Evolutionary conservation across 2,797 vertebrate genomes (phyloP), one percentile per base, ranked within the genome.

Genomic region (Pterois miles): DNA sequence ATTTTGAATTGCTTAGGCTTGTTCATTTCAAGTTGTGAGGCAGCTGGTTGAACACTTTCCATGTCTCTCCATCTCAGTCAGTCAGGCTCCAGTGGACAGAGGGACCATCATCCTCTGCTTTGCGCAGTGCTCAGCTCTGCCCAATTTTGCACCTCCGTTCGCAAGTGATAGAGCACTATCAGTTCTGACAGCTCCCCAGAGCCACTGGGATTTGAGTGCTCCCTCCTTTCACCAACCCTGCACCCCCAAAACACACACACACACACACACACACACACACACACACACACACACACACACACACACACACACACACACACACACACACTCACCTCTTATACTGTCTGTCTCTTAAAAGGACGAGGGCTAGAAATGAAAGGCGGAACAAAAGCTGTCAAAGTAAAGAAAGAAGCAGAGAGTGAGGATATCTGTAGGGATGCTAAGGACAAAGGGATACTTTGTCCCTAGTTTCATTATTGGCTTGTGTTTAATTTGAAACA

Each of bases 141-240:
- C 93, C 94, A 95, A 94, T 93, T 94, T 94, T 93, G 94, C 94
- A 94, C 94, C 93, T 94, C 89, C 87, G 84, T 88, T 94, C 81
- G 68, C 91, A 88, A 93, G 94, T 95, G 94, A 95, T 94, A 92
- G 94, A 95, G 94, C 90, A 93, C 94, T 94, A 95, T 95, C 94
- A 95, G 89, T 93, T 94, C 92, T 96, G 95, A 96, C 95, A 95
- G 94, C 92, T 93, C 90, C 89, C 91, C 83, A 71, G 90, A 92
- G 92, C 93, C 92, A 88, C 88, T 89, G 92, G 93, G 93, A 93
- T 94, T 94, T 94, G 87, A 93, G 91, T 90, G 88, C 85, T 90
- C 88, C 86, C 88, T 91, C 84, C 87, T 88, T 87, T 86, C 80
- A 89, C 90, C 86, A 79, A 74, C 66, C 66, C 72, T 76, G 78